These are phyloP conservation scores for Volucella inanis DNA, from an alignment of 2,888 invertebrate genomes.

Conservation along the genomic window DNA sequence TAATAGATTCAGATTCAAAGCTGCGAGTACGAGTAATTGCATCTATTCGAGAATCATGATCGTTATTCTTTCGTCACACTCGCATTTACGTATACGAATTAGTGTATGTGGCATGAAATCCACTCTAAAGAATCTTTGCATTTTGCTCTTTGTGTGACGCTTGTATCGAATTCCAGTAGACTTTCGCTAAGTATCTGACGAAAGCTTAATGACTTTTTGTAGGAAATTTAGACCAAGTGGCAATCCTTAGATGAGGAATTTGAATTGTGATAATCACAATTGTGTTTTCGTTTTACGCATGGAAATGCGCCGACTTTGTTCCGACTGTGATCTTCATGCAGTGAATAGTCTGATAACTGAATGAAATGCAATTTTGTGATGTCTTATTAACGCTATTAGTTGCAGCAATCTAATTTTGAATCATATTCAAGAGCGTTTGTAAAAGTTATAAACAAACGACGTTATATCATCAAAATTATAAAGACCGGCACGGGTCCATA, in stretches of 20 bases:
- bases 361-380: too few relatives aligned
- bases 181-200: conserved; percentile 62
- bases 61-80: conserved; percentile 70
- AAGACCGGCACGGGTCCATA: too few relatives aligned
- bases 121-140: conserved; percentile 52
- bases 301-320: too few relatives aligned
- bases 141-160: conserved; percentile 31
- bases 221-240: conserved; percentile 28
- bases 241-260: conserved; percentile 6
- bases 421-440: too few relatives aligned
- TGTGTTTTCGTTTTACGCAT: too few relatives aligned
- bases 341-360: too few relatives aligned
- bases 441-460: too few relatives aligned
- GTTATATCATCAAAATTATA: too few relatives aligned
- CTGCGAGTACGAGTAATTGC: too few relatives aligned
- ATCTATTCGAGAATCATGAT: conserved; percentile 54
- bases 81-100: conserved; percentile 44
- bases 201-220: conserved; percentile 49
- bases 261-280: background rate
- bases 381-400: too few relatives aligned
- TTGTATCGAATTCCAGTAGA: conserved; percentile 23
- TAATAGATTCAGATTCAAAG: conserved; percentile 39
- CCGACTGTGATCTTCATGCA: too few relatives aligned
- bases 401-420: too few relatives aligned
- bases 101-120: conserved; percentile 34